phyloP scores from a whole-genome alignment of 1,140 invertebrate species.

The Paracyclopina nana region DNA sequence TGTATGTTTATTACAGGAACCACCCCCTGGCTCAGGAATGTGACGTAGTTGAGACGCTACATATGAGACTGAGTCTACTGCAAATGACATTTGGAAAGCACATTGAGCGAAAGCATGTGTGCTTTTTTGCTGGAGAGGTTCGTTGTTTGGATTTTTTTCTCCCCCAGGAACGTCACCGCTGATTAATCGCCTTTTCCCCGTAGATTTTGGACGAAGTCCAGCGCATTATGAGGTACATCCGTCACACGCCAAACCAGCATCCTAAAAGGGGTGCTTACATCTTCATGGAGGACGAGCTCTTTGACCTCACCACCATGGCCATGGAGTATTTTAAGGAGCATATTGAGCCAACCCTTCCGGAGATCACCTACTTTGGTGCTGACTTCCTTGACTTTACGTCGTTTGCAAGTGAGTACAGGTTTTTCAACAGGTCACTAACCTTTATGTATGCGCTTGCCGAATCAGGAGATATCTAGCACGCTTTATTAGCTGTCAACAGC shows the following conservation, averaged over 20 bases:
- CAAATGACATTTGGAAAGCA: constrained; percentile 81
- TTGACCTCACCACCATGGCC: constrained; percentile 73
- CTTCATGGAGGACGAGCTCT: constrained; percentile 73
- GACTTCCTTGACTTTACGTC: constrained; percentile 46
- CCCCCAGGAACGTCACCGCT: neutral
- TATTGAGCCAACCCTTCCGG: constrained; percentile 61
- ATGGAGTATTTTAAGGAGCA: constrained; percentile 82
- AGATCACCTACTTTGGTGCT: constrained; percentile 62
- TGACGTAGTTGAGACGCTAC: constrained; percentile 67
- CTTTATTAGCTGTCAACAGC: too few species aligned
- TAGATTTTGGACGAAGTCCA: constrained; percentile 49
- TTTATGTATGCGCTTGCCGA: neutral
- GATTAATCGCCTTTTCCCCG: too few species aligned
- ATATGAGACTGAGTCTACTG: constrained; percentile 60
- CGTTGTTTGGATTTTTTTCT: constrained; percentile 19
- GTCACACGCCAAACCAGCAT: constrained; percentile 43
- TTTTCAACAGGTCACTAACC: too few species aligned
- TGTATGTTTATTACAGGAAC: constrained; percentile 25
- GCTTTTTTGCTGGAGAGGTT: constrained; percentile 73
- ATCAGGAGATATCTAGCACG: too few species aligned
- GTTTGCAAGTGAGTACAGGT: constrained; percentile 13
- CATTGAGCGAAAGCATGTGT: constrained; percentile 67
- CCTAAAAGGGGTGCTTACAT: constrained; percentile 44
- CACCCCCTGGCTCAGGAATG: constrained; percentile 64
- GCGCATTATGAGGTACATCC: constrained; percentile 56